These are phyloP conservation scores for Crocidura indochinensis DNA, from an alignment of 2,797 vertebrate genomes.

Conservation along the genomic window DNA sequence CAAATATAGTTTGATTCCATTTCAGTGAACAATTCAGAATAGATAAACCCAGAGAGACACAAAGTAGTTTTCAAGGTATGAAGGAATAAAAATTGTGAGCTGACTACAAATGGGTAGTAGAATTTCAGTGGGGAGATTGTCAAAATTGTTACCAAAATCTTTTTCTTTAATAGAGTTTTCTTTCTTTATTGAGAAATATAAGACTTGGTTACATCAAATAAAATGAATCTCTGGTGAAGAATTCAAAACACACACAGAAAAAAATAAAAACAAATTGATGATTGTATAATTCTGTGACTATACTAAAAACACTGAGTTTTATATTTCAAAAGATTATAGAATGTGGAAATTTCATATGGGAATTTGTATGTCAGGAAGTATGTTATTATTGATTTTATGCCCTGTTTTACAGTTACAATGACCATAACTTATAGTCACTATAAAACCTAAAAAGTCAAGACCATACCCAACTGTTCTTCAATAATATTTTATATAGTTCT, in stretches of 20 bases:
- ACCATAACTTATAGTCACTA: background rate
- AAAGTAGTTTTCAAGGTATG: background rate
- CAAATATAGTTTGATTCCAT: background rate
- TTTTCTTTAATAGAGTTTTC: no score
- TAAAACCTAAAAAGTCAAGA: background rate
- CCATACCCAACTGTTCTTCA: background rate
- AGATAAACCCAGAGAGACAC: background rate
- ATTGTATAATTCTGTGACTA: background rate
- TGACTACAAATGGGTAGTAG: background rate
- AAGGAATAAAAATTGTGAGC: background rate
- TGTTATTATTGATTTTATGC: background rate
- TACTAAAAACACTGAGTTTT: background rate
- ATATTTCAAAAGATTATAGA: background rate
- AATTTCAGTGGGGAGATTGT: background rate
- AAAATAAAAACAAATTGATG: background rate
- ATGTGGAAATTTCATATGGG: background rate
- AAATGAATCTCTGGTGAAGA: no score
- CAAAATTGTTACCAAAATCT: no score
- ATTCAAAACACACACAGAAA: no score
- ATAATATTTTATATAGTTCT: background rate
- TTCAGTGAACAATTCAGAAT: background rate
- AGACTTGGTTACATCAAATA: no score
- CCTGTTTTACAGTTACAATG: no score
- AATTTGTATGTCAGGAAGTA: background rate
- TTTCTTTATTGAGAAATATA: no score